These are phyloP conservation scores for Notechis scutatus DNA, from an alignment of 2,113 vertebrate species.

Conservation along the genomic window DNA sequence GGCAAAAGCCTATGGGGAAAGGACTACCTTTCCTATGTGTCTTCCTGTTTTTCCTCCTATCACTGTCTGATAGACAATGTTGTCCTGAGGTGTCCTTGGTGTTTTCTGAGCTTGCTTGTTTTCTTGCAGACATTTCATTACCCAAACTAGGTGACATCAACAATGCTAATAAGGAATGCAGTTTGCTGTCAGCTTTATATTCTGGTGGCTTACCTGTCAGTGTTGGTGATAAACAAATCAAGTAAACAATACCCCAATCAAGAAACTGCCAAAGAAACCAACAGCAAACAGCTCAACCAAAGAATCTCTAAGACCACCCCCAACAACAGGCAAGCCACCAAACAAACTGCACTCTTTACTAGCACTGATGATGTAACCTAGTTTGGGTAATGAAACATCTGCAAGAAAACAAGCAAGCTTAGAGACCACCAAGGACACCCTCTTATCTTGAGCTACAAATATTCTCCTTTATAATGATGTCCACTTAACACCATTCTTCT, in stretches of 20 bases:
- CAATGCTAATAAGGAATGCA: neutral
- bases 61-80: neutral
- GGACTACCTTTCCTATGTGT: neutral
- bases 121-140: neutral
- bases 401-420: too few relatives aligned
- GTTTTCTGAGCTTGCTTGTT: neutral
- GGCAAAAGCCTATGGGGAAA: neutral
- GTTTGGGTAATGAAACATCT: too few relatives aligned
- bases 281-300: neutral
- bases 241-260: neutral
- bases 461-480: too few relatives aligned
- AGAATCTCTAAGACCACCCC: neutral
- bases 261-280: neutral
- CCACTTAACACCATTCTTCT: neutral
- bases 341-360: too few relatives aligned
- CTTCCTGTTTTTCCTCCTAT: neutral
- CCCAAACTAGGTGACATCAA: neutral
- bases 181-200: neutral
- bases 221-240: neutral
- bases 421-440: too few relatives aligned
- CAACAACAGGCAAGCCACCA: neutral
- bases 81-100: neutral
- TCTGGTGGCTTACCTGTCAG: neutral
- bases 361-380: too few relatives aligned
- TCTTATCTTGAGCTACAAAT: too few relatives aligned